Percentiles rank a stretch among this genome's conserved stretches.
Evolutionary conservation across 2,888 invertebrate genomes (phyloP).

Genomic region (Cheilosia scutellata): DNA sequence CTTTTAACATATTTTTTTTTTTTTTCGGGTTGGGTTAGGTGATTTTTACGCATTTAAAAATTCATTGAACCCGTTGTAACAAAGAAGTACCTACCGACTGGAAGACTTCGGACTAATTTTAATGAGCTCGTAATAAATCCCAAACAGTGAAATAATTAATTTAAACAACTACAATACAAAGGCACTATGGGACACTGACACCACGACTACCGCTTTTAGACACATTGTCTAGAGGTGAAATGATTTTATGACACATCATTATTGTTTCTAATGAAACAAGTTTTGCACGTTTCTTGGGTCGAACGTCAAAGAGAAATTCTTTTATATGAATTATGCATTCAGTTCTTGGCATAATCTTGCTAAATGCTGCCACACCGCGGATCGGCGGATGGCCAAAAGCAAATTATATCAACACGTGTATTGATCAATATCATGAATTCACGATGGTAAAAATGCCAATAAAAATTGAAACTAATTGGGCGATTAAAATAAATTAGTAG

Average conservation of each 20-base stretch:
- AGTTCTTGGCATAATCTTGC: slow-evolving; percentile 14
- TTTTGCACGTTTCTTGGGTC: slow-evolving; percentile 6
- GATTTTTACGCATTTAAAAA: slow-evolving; percentile 23
- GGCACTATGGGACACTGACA: slow-evolving; percentile 27
- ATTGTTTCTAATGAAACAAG: slow-evolving; percentile 28
- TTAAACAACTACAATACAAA: slow-evolving; percentile 13
- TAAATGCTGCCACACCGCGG: slow-evolving; percentile 5
- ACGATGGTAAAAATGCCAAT: not conserved
- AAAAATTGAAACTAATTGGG: slow-evolving; percentile 32
- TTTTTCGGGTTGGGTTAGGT: slow-evolving; percentile 8
- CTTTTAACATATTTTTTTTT: not conserved
- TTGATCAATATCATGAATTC: slow-evolving; percentile 10
- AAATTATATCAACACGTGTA: slow-evolving; percentile 46
- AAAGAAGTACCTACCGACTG: not conserved
- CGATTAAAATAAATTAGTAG: slow-evolving; percentile 24
- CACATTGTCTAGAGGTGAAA: slow-evolving; percentile 28
- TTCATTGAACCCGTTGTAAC: slow-evolving; percentile 49
- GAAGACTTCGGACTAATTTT: slow-evolving; percentile 23
- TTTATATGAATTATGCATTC: slow-evolving; percentile 38
- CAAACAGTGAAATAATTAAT: slow-evolving; percentile 22
- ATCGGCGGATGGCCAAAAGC: not conserved
- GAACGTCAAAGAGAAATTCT: slow-evolving; percentile 9
- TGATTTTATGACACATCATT: slow-evolving; percentile 10
- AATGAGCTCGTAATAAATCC: slow-evolving; percentile 11
- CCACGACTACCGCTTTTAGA: slow-evolving; percentile 7